These are phyloP conservation scores for Mechanitis mazaeus DNA, from an alignment of 2,888 invertebrate species.

Conservation along the genomic window DNA sequence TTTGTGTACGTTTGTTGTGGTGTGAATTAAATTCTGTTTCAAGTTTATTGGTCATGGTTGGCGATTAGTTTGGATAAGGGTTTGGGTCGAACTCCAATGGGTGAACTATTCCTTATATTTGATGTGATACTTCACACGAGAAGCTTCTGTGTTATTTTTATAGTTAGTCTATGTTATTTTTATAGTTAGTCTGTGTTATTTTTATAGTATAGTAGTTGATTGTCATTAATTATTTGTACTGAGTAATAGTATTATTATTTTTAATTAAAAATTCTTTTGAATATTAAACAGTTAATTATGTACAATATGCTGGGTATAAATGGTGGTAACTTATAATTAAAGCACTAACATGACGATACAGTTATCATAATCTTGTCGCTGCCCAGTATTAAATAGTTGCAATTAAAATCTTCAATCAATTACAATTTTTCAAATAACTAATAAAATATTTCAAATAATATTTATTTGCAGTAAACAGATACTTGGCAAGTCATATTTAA, in stretches of 20 bases:
- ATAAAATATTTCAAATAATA: neutral
- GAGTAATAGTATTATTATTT: neutral
- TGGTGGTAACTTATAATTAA: too few relatives aligned
- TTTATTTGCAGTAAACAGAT: neutral
- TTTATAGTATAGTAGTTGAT: neutral
- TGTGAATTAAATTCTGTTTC: constrained; percentile 71
- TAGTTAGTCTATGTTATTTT: too few relatives aligned
- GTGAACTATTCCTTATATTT: constrained; percentile 31
- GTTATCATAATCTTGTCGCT: too few relatives aligned
- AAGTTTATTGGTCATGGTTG: constrained; percentile 67
- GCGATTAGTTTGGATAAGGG: constrained; percentile 60
- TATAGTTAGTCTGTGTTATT: too few relatives aligned
- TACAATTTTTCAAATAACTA: neutral
- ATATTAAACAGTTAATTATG: too few relatives aligned
- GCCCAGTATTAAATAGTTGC: too few relatives aligned
- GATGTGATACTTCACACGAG: constrained; percentile 23
- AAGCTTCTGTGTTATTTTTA: constrained; percentile 16
- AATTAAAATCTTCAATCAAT: too few relatives aligned
- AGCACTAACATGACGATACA: too few relatives aligned
- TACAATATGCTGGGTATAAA: too few relatives aligned
- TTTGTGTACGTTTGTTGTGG: constrained; percentile 63
- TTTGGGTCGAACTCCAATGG: constrained; percentile 30
- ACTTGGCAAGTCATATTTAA: neutral
- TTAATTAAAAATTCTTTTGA: too few relatives aligned
- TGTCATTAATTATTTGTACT: neutral